Evolutionary conservation across 2,797 vertebrate species (phyloP), one percentile per base, ranked within the genome.

Genomic region (Scomberomorus guttatus): DNA sequence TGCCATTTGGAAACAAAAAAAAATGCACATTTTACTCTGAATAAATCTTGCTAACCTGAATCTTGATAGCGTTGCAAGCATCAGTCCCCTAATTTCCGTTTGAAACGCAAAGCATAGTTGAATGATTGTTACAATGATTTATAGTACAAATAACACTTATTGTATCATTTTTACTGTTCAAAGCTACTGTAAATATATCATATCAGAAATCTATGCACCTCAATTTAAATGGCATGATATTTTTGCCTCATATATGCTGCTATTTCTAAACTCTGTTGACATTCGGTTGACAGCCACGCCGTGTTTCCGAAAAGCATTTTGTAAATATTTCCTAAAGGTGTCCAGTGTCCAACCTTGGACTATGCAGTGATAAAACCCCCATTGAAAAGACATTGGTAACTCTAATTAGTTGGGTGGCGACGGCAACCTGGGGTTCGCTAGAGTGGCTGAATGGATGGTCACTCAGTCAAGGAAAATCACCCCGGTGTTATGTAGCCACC

Each of bases 361-460:
- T 72, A 72, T 70, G 72, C 72, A 65, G 18, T 73, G 72, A 79
- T 72, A 29, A 84, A 81, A 54, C 83, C 75, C 70, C 86, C 66
- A 59, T 77, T 83, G 87, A 89, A 84, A 80, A 80, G 86, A 77
- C 90, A 86, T 82, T 85, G 84, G 82, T 89, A 77, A 78, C 89
- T 87, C 81, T 92, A 93, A 93, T 91, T 92, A 88, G 90, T 48
- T 80, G 89, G 89, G 90, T 80, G 86, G 83, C 85, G 89, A 92
- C 85, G 74, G 86, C 86, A 92, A 76, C 81, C 82, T 37, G 22
- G 82, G 89, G 85, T 89, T 87, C 55, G 85, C 79, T 58, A 37
- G 59, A 82, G 68, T 71, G 72, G 68, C 71, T 89, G 77, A 90
- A 90, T 83, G 77, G 84, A 88, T 66, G 74, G 78, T 83, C 90